Base-by-base conservation (phyloP, 35 echinoderm and acorn worm species). In the Diadema setosum region DNA sequence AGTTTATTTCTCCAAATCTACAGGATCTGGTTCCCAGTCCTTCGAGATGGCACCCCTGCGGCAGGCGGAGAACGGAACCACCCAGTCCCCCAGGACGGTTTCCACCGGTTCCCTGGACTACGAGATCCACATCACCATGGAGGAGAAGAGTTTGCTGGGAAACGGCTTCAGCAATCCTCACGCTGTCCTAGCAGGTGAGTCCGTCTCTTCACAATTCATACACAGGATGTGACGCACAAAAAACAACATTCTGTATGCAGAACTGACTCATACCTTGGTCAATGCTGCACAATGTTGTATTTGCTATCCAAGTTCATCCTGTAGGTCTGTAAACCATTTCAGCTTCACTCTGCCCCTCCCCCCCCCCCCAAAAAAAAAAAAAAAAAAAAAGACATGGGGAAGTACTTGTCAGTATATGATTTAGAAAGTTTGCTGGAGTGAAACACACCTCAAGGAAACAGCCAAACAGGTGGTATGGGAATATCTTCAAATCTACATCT, bases 121-220 rank as follows among this genome's bases (percentile, higher is more conserved):
- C 37, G 73, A 78, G 40, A 78, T 78, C 20, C 73, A 85, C 24
- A 35, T 85, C 32, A 21, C 83, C n/a, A 64, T 42, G 36, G 45
- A 56, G 14, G 81, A 91, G 14, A 40, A 74, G 11, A 58, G 42
- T 0, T 40, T 85, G 25, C 49, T 86, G 82, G 49, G 64, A 14
- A 70, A 55, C 20, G 83, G 90, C 9, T 92, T 92, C 69, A 84
- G 41, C 16, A 92, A 92, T 81, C 45, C 45, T 9, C 83, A 92
- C 64, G 90, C 90, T 26, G 45, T 86, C 41, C 69, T 92, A 8
- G 64, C 90, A 80, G 90, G 90, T 92, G 63, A 75, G 90, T n/a
- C n/a, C n/a, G n/a, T n/a, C n/a, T n/a, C n/a, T n/a, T n/a, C n/a
- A n/a, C n/a, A n/a, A n/a, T n/a, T n/a, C n/a, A n/a, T n/a, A n/a